Base-by-base conservation (phyloP, 1,140 invertebrate genomes). In the Ptiloglossa arizonensis region DNA sequence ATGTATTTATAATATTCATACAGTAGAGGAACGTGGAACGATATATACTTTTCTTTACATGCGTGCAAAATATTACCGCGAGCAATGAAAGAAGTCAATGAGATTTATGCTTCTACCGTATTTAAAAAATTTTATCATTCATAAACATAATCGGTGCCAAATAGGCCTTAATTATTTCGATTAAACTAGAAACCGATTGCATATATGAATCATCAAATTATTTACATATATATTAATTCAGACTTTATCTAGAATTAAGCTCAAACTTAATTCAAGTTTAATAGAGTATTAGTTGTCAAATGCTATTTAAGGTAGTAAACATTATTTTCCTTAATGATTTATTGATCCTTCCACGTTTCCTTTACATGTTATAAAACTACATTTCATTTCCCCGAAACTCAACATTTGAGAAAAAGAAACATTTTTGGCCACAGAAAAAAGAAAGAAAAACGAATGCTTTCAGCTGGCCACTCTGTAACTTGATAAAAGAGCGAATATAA, bases 401-500 rank as follows among this genome's bases (percentile, higher is more conserved):
- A 66, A 56, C 4, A n/a, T 8, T 54, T 8, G n/a, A 62, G 38
- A 50, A 15, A 9, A n/a, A 17, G 5, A 32, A 29, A 64, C 35
- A 8, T 24, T 32, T 60, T 32, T 63, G 32, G 38, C 8, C 46
- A 63, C 13, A 52, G 11, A 62, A 38, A 35, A 46, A 63, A 50
- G 27, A 38, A 72, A 35, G 35, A 66, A 66, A 74, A 74, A 66
- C 24, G 52, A 74, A 74, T 74, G 71, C 71, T 74, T 74, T 56
- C 71, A 62, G 71, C 62, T 35, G 50, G 52, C 52, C 6, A 46
- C 22, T 52, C 62, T 62, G 62, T 74, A 74, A 56, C 32, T 66
- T 32, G 27, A 54, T 74, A 74, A 72, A 71, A 74, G 71, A 74
- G 71, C 71, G 24, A 74, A 46, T 73, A 46, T 73, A 73, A 73